These are phyloP conservation scores for Onthophagus taurus DNA, from an alignment of 1,140 invertebrate species.

Conservation along the genomic window DNA sequence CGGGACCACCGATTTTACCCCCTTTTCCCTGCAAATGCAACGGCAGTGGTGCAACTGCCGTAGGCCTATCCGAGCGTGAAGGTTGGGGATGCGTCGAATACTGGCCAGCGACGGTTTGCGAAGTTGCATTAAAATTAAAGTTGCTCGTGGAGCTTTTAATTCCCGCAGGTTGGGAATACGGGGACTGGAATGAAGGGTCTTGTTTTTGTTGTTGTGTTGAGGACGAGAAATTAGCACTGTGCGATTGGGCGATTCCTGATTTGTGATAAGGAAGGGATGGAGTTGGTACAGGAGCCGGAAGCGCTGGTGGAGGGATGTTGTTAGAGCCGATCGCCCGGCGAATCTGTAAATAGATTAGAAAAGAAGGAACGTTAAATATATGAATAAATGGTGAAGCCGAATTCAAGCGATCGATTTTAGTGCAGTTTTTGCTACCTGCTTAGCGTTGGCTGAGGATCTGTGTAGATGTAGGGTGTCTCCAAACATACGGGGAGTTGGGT, in stretches of 20 bases:
- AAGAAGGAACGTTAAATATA: too few relatives aligned
- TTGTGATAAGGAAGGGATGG: conserved; percentile 37
- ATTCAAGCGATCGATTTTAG: not conserved
- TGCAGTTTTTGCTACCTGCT: conserved; percentile 36
- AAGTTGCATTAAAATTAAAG: conserved; percentile 43
- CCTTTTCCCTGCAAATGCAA: conserved; percentile 35
- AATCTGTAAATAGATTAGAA: conserved; percentile 31
- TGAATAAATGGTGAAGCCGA: not conserved
- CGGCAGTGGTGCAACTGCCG: conserved; percentile 38
- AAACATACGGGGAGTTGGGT: conserved; percentile 45
- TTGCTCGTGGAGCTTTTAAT: conserved; percentile 46
- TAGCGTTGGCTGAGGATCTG: conserved; percentile 39
- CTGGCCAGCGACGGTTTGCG: conserved; percentile 41
- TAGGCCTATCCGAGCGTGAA: conserved; percentile 39
- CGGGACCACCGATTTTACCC: conserved; percentile 38
- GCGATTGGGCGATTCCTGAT: conserved; percentile 43
- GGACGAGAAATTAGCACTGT: conserved; percentile 41
- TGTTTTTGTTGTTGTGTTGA: conserved; percentile 25
- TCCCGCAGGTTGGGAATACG: conserved; percentile 41
- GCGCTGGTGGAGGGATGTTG: conserved; percentile 49
- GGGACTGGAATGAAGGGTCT: conserved; percentile 34
- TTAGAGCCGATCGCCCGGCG: conserved; percentile 41
- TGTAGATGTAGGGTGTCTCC: conserved; percentile 45
- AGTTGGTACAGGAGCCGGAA: conserved; percentile 54
- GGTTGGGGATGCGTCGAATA: conserved; percentile 46